Base-by-base conservation (phyloP, 1,140 invertebrate species). In the Drosophila teissieri region DNA sequence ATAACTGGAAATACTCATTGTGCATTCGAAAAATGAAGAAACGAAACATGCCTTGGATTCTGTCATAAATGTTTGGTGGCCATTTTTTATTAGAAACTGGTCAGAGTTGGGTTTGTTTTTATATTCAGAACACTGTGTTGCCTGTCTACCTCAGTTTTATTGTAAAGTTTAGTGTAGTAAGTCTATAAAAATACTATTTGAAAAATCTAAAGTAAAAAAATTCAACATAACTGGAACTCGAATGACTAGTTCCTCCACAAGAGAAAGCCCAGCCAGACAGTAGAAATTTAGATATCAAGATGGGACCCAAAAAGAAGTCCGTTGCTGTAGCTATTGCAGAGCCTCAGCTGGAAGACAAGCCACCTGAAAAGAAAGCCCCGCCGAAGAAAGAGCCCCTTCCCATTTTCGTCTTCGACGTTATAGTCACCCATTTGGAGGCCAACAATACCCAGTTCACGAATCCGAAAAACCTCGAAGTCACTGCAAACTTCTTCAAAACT, bases 351-450 rank as follows among this genome's bases (percentile, higher is more conserved):
- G 49, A 2, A 6, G 7, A 1, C 1, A 7, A 7, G 7, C 11
- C 15, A 3, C 15, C 17, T 0, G 31, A 39, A 24, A 49, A 8
- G 11, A 10, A 39, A n/a, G 19, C 6, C 4, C 10, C n/a, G 15
- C 24, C 56, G 1, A 31, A 52, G 17, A 24, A 15, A 14, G 22
- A 15, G 8, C 10, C 54, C 0, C 14, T 36, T 5, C 61, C 51
- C 12, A 67, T n/a, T 4, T 86, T 88, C 34, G 15, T 80, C 1
- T 77, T 86, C 3, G 83, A 86, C 27, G 8, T 77, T 2, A 39
- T 86, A 3, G 70, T 83, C 3, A 63, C 58, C 1, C 42, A 58
- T 34, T 34, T 79, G 0, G 56, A 73, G 36, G 27, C 58, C 34
- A 14, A 24, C 0, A 14, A 10, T 0, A 6, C 12, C 0, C 4